Evolutionary conservation across 2,113 vertebrate species (phyloP), one percentile per base, ranked within the genome.

Genomic region (Gnathonemus longibarbis): DNA sequence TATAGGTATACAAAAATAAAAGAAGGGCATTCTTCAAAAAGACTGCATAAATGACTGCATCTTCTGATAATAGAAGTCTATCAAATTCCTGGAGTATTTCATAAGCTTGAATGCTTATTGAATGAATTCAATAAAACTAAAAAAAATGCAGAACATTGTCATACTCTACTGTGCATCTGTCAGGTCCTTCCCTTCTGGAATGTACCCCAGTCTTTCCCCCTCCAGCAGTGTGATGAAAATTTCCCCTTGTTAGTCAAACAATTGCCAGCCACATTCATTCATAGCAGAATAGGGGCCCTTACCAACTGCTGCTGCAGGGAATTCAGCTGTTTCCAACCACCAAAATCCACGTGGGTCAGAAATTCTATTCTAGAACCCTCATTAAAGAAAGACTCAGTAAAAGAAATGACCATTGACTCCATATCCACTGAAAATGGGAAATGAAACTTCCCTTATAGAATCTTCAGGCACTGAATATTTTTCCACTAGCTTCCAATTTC

Each of bases 291-390:
- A 80, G 31, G 35, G 74, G 74, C 35, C 31, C 35, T 80, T 80
- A 80, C 74, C 35, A 42, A 80, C 74, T 80, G 74, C 31, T 39
- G 31, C 74, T 80, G 15, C 74, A 80, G 31, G 35, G 35, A 80
- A 80, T 39, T 80, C 74, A 17, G 74, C 74, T 77, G 70, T 31
- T 31, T 77, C 31, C n/a, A 39, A 17, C 27, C 31, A 77, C 70
- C 70, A 17, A 39, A 80, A 77, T 80, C 74, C 31, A 80, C 19
- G 74, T 42, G 74, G 62, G 62, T 11, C 62, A 70, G 62, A 80
- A 80, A 80, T 80, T 80, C 74, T 80, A 80, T 80, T 80, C 74
- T 80, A 80, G 74, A 80, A 80, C 74, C 74, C 74, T 80, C 35
- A 80, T 80, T 80, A 80, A 80, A 80, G 74, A 80, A 80, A 80